phyloP scores from a whole-genome alignment of 2,797 vertebrate genomes.

The Paramormyrops hopkinsi region DNA sequence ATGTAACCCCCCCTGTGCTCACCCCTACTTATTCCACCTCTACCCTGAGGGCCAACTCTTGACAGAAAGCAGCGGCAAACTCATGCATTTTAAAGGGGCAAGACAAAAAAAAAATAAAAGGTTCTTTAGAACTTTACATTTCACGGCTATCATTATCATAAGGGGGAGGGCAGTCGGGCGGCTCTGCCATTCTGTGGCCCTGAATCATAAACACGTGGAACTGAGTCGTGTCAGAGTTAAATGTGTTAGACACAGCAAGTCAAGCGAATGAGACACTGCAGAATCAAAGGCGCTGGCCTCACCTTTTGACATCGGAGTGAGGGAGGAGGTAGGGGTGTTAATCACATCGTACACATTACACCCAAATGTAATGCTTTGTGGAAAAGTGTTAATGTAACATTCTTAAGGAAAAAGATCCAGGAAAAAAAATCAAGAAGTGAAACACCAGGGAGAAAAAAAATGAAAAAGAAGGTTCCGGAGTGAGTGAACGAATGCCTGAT shows the following conservation, averaged over 20 bases:
- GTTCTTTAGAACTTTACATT: constrained; percentile 18
- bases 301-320: neutral
- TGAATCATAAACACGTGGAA: constrained; percentile 22
- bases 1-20: neutral
- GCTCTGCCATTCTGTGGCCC: neutral
- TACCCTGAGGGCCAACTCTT: constrained; percentile 57
- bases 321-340: neutral
- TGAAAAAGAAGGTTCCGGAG: neutral
- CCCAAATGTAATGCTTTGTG: neutral
- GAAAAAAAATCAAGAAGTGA: neutral
- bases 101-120: neutral
- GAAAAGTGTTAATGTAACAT: neutral
- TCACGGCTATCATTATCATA: constrained; percentile 25
- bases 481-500: neutral
- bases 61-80: constrained; percentile 69
- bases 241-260: constrained; percentile 21
- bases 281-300: neutral
- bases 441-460: neutral
- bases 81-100: constrained; percentile 31
- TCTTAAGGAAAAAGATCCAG: neutral
- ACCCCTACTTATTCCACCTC: neutral
- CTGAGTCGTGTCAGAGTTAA: constrained; percentile 25
- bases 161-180: neutral
- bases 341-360: neutral
- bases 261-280: neutral